phyloP scores from a whole-genome alignment of 2,888 invertebrate species.

The Patella ulyssiponensis region DNA sequence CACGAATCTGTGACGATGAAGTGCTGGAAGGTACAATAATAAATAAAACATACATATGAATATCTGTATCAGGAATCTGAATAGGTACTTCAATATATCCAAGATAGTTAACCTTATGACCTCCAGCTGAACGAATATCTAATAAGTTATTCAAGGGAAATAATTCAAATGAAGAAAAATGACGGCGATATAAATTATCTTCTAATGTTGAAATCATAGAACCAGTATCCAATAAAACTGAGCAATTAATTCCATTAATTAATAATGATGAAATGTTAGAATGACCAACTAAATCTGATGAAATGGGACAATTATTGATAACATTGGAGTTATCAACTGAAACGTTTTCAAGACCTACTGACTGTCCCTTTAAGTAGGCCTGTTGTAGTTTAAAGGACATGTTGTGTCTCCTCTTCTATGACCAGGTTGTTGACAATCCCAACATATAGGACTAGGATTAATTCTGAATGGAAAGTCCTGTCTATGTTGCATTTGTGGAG shows the following conservation, averaged over 20 bases:
- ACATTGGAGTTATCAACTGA: not conserved
- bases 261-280: not conserved
- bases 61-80: not conserved
- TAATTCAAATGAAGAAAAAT: not conserved
- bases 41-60: not conserved
- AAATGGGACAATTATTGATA: conserved; percentile 1
- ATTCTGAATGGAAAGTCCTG: not conserved
- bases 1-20: not conserved
- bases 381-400: not conserved
- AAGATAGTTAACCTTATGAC: not conserved
- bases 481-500: too few species aligned
- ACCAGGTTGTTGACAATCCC: not conserved
- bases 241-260: not conserved
- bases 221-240: not conserved
- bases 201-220: not conserved
- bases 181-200: not conserved
- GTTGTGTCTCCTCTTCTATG: not conserved
- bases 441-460: not conserved
- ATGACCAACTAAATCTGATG: not conserved
- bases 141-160: not conserved
- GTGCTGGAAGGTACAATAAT: not conserved
- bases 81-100: not conserved
- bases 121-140: not conserved
- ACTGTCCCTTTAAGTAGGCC: conserved; percentile 3
- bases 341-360: not conserved